Evolutionary conservation across 2,113 vertebrate genomes (phyloP), one percentile per base, ranked within the genome.

Genomic region (Anseranas semipalmata): DNA sequence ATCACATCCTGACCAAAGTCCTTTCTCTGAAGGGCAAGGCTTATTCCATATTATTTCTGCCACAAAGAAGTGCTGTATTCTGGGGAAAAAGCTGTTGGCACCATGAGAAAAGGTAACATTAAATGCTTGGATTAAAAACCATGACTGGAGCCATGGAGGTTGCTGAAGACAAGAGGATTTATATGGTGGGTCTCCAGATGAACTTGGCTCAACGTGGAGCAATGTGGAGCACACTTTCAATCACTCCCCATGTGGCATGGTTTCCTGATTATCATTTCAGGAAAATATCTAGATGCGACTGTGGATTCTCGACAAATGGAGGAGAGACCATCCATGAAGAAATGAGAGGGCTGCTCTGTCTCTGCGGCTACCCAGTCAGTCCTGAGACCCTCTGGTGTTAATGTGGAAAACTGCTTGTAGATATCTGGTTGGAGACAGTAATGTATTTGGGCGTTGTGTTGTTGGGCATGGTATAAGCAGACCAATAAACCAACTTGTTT

Each of bases 211-310:
- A n/a, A 7, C 1, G 7, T 30, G 28, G 15, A 88, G n/a, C 20
- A n/a, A 18, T 0, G 0, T 21, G 37, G 12, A 85, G 16, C 70
- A 83, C 4, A n/a, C 19, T 78, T 78, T 32, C 45, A 45, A 2
- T 12, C 3, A 1, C 2, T 55, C 3, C 17, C 19, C 19, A 22
- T 8, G 14, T 1, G 6, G 10, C 39, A 52, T 37, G 8, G 13
- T 48, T 48, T 39, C 39, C 67, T 53, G 33, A 35, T 18, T 0
- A 0, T 35, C 11, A 27, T n/a, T 67, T 84, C 48, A 60, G 24
- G 50, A 35, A 62, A 85, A 60, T 39, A 32, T 27, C 22, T 50
- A 25, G 3, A 8, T 48, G 39, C 63, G 37, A 20, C 39, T 41
- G 45, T 37, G 71, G 32, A n/a, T 89, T 70, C 73, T 59, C 60